These are phyloP conservation scores for Scaptomyza caliginosa DNA, from an alignment of 2,888 invertebrate genomes.

Conservation along the genomic window DNA sequence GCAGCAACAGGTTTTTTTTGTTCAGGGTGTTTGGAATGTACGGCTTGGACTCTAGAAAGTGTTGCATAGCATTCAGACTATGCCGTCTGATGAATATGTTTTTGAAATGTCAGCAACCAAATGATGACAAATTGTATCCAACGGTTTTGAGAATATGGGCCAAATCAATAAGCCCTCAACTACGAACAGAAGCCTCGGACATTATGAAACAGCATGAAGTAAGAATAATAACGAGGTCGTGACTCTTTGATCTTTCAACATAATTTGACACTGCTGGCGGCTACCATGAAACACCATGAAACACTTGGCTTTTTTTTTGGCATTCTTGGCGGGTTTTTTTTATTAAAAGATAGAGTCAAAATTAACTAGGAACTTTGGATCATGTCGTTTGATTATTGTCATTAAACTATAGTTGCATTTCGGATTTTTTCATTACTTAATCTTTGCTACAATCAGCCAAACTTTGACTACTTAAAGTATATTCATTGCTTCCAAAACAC, in stretches of 20 bases:
- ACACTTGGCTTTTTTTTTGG: slow-evolving; percentile 7
- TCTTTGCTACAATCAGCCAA: neutral
- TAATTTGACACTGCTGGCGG: slow-evolving; percentile 12
- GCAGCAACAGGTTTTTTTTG: slow-evolving; percentile 41
- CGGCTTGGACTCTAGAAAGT: slow-evolving; percentile 58
- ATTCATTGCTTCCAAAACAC: slow-evolving; percentile 7
- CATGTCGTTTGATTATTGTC: neutral
- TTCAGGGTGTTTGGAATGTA: slow-evolving; percentile 55
- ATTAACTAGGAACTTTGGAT: too few relatives aligned
- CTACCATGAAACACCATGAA: slow-evolving; percentile 7
- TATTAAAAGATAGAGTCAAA: neutral
- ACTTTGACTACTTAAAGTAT: too few relatives aligned
- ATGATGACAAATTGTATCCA: slow-evolving; percentile 16
- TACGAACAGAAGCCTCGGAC: neutral
- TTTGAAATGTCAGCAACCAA: slow-evolving; percentile 24
- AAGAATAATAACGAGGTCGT: slow-evolving; percentile 33
- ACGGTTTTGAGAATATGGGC: slow-evolving; percentile 36
- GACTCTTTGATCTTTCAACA: slow-evolving; percentile 25
- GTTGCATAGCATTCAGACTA: slow-evolving; percentile 49
- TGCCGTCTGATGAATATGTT: slow-evolving; percentile 24
- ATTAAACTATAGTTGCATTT: too few relatives aligned
- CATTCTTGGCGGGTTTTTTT: neutral
- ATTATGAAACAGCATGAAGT: slow-evolving; percentile 38
- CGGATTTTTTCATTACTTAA: too few relatives aligned
- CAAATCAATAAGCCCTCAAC: neutral